phyloP scores from a whole-genome alignment of 2,113 vertebrate genomes.

The Dendropsophus ebraccatus region DNA sequence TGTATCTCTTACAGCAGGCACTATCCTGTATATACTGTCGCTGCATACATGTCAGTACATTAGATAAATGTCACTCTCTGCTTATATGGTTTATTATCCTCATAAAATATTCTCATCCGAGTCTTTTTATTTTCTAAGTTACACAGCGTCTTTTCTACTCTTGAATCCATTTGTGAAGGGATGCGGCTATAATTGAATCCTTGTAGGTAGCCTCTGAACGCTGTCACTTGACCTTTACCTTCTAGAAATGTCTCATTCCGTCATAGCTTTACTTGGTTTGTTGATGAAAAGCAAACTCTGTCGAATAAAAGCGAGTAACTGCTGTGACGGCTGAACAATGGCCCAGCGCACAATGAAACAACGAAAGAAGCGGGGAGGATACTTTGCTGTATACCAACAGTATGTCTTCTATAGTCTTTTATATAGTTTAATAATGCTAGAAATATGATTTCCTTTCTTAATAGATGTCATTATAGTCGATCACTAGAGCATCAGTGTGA shows the following conservation, averaged over 20 bases:
- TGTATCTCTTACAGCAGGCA: not conserved
- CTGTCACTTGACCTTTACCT: slow-evolving; percentile 42
- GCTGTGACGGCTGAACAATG: slow-evolving; percentile 33
- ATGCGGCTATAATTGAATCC: slow-evolving; percentile 23
- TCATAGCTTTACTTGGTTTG: slow-evolving; percentile 13
- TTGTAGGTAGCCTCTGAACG: slow-evolving; percentile 17
- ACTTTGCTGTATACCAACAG: not conserved
- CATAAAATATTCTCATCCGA: not conserved
- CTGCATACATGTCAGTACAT: not conserved
- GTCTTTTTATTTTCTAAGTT: not conserved
- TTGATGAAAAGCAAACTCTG: not conserved
- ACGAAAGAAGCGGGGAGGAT: not conserved
- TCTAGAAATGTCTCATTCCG: slow-evolving; percentile 10
- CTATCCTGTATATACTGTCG: not conserved
- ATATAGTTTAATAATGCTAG: not conserved
- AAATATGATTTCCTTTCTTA: slow-evolving; percentile 6
- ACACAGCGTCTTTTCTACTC: not conserved
- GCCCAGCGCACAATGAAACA: slow-evolving; percentile 38
- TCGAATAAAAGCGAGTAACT: slow-evolving; percentile 12
- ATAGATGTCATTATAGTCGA: not conserved
- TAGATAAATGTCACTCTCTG: not conserved
- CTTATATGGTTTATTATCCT: not conserved
- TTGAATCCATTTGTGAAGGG: slow-evolving; percentile 13
- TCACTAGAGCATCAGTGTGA: not conserved
- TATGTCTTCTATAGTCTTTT: not conserved